Percentiles rank a stretch among this genome's conserved stretches.
phyloP scores from a whole-genome alignment of 2,797 vertebrate genomes.

The Halcyon smyrnensis region DNA sequence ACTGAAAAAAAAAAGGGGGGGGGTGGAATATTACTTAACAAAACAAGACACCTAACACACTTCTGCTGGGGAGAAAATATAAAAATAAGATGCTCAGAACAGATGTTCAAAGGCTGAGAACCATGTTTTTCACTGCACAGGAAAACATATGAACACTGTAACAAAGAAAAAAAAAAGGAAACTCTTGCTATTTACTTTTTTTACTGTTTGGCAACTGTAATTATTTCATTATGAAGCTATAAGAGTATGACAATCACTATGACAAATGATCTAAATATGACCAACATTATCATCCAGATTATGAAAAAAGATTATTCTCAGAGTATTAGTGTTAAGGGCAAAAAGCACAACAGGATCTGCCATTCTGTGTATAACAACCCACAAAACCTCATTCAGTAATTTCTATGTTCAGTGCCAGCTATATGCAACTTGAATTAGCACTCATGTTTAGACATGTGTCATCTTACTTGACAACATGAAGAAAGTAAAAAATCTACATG shows the following conservation, averaged over 20 bases:
- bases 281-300: conserved; percentile 2
- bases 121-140: neutral
- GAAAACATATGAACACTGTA: neutral
- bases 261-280: conserved; percentile 29
- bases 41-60: neutral
- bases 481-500: conserved; percentile 30
- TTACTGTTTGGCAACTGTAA: neutral
- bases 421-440: conserved; percentile 40
- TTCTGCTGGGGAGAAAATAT: neutral
- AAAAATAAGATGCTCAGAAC: conserved; percentile 17
- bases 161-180: neutral
- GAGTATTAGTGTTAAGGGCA: conserved; percentile 1
- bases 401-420: conserved; percentile 16
- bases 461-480: conserved; percentile 32
- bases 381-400: conserved; percentile 34
- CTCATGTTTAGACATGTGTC: conserved; percentile 14
- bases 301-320: conserved; percentile 18
- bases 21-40: neutral
- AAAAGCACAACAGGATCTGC: conserved; percentile 44
- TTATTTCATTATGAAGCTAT: neutral
- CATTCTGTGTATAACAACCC: conserved; percentile 12
- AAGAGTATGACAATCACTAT: neutral
- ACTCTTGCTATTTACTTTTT: neutral
- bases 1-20: neutral
- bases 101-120: conserved; percentile 36